Evolutionary conservation across 2,797 vertebrate species (phyloP).

Genomic region (Masticophis lateralis): DNA sequence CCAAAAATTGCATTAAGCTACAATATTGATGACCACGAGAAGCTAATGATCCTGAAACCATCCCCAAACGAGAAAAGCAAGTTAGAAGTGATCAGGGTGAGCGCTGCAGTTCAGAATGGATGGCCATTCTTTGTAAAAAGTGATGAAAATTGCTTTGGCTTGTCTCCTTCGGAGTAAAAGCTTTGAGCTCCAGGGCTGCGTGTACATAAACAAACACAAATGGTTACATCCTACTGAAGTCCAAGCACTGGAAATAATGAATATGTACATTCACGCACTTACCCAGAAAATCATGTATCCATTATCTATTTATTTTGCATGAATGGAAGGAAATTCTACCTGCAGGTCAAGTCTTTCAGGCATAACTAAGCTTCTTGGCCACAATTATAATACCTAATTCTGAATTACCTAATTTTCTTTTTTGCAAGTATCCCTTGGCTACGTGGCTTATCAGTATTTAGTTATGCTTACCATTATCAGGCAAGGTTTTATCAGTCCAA

Average conservation of each 20-base stretch:
- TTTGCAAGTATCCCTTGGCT: background rate
- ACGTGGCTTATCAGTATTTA: background rate
- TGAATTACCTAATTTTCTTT: background rate
- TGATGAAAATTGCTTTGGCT: background rate
- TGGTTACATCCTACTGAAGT: background rate
- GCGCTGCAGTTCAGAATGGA: background rate
- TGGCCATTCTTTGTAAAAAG: background rate
- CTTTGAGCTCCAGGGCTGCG: background rate
- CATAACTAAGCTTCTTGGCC: background rate
- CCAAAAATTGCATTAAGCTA: conserved; percentile 32
- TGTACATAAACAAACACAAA: background rate
- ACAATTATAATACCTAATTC: background rate
- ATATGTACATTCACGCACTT: background rate
- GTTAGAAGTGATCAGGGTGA: background rate
- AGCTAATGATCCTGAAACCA: conserved; percentile 5
- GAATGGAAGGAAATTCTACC: background rate
- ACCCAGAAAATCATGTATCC: background rate
- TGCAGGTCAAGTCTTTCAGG: background rate
- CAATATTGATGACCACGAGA: conserved; percentile 15
- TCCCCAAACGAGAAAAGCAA: background rate
- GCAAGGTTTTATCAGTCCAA: background rate
- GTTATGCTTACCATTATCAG: background rate
- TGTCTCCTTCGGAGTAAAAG: background rate
- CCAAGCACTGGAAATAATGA: background rate
- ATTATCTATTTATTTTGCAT: background rate